phyloP scores from a whole-genome alignment of 2,888 invertebrate species.

The Agrochola lychnidis region DNA sequence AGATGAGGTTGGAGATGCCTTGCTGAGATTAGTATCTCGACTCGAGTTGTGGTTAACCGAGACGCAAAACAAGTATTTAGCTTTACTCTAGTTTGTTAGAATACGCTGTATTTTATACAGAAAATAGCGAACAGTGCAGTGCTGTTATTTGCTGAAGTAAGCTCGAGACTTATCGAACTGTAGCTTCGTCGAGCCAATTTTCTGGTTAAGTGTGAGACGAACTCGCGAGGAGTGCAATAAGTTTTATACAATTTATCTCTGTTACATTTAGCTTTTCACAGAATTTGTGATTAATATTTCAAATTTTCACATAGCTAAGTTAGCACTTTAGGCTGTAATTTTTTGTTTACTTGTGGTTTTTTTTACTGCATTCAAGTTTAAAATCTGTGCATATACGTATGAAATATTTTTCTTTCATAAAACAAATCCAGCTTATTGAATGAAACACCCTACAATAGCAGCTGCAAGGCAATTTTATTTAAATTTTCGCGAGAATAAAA shows the following conservation, averaged over 20 bases:
- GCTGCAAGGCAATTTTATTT: background rate
- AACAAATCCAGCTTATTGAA: background rate
- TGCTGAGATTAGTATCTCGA: constrained; percentile 42
- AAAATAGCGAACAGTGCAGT: constrained; percentile 32
- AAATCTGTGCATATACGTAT: background rate
- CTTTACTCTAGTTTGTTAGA: constrained; percentile 33
- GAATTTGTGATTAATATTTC: constrained; percentile 24
- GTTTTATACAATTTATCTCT: constrained; percentile 37
- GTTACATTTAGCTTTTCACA: constrained; percentile 13
- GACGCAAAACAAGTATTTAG: constrained; percentile 45
- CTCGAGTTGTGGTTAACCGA: constrained; percentile 35
- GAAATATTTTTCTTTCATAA: background rate
- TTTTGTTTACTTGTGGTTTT: background rate
- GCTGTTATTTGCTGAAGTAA: constrained; percentile 47
- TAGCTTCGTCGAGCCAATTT: constrained; percentile 49
- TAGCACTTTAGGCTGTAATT: background rate
- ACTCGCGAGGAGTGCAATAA: constrained; percentile 22
- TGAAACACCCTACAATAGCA: background rate
- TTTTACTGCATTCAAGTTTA: background rate
- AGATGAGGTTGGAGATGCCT: constrained; percentile 39
- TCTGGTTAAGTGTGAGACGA: constrained; percentile 50
- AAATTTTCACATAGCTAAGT: background rate
- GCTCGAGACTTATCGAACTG: constrained; percentile 56
- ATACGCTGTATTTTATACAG: constrained; percentile 35
- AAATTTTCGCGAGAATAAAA: background rate